Evolutionary conservation across 1,140 invertebrate species (phyloP), one percentile per base, ranked within the genome.

Genomic region (Zaprionus inermis): DNA sequence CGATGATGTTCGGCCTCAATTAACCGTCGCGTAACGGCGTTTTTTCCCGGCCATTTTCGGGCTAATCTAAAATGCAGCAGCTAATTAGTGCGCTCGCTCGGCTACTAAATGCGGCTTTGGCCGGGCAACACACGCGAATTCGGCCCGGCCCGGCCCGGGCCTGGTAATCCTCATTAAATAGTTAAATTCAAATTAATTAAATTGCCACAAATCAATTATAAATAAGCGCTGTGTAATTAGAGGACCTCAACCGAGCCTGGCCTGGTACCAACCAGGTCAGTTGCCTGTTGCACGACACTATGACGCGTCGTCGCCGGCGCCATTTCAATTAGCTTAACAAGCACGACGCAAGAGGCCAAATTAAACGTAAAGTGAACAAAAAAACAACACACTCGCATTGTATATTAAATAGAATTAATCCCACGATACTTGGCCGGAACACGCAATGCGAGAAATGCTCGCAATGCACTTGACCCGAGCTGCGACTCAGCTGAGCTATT

Each of bases 111-210:
- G 79, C 72, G 82, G 82, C 82, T 88, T 86, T 86, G n/a, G 49
- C n/a, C 76, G 76, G 38, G 38, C 46, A 81, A 75, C 72, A 74
- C 64, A 60, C 56, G 78, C 78, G 61, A 71, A 49, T 59, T 46
- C 76, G 70, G 64, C 46, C 52, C 52, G 61, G 60, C 65, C 44
- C 44, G 38, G 38, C 71, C 20, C 44, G 18, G 56, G 61, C 49
- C 81, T 78, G 83, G 76, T 86, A 86, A 86, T 86, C 82, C 83
- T 82, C 82, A 88, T 88, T 88, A 88, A 88, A 88, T 88, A 89
- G 83, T 88, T 88, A 88, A 88, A 88, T 88, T 88, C 83, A 88
- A 88, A 88, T 88, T 88, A 88, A 89, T 89, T 88, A 88, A 88
- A 88, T 88, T 88, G 83, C 83, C 83, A 77, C 83, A 88, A 89